Base-by-base conservation (phyloP, 2,888 invertebrate genomes). In the Arge pagana region DNA sequence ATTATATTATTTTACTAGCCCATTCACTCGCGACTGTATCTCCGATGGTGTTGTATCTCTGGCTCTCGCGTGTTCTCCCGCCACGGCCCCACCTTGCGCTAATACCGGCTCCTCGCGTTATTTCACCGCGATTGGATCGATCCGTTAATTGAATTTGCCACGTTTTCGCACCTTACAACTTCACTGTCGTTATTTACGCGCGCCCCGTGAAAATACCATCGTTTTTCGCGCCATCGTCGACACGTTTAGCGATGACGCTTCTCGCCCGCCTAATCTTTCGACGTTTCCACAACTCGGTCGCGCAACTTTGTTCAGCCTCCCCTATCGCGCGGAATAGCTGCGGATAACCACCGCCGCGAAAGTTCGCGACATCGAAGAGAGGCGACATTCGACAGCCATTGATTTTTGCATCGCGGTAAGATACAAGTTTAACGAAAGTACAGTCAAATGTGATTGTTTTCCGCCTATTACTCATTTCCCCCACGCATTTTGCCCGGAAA, bases 261-360 rank as follows among this genome's bases (percentile, higher is more conserved):
- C 33, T 33, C 49, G 41, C 24, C 42, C 35, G 43, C 26, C 33
- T 69, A 69, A 71, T 70, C 68, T 68, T 71, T 71, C 69, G 63
- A 59, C 66, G 54, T 70, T 68, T 61, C 53, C 52, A 61, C 51
- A 70, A 68, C 71, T 70, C 71, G 69, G 67, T 63, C 50, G 48
- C 48, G 36, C 52, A 54, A 57, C 58, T 62, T 67, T 67, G 68
- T 67, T 56, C 58, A 56, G 24, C 26, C 53, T 63, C 65, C 64
- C 65, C 43, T n/a, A n/a, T n/a, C n/a, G n/a, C n/a, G n/a, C n/a
- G n/a, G n/a, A n/a, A n/a, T n/a, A n/a, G n/a, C n/a, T n/a, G n/a
- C n/a, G n/a, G n/a, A n/a, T n/a, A n/a, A n/a, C n/a, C n/a, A n/a
- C n/a, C n/a, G n/a, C n/a, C n/a, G n/a, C n/a, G n/a, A n/a, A n/a